Conservation (phyloP, 1,140 invertebrate species). For the Drosophila busckii region DNA sequence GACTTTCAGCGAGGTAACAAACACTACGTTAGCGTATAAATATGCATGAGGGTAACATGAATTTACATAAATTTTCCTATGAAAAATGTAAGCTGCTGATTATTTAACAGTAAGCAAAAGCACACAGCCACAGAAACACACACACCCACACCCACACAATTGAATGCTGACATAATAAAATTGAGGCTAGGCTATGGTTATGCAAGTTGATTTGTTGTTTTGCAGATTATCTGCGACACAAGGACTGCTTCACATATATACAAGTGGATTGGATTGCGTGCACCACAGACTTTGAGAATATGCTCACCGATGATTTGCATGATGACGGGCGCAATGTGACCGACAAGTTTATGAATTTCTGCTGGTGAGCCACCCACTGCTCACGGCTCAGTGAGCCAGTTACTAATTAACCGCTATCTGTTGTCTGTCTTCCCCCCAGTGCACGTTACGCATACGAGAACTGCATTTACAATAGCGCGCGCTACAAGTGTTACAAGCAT, state of each 20-base stretch:
- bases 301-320: slow-evolving; percentile 64
- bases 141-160: too few relatives aligned
- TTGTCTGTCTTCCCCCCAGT: slow-evolving; percentile 27
- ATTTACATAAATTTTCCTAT: not conserved
- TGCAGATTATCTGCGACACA: slow-evolving; percentile 72
- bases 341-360: slow-evolving; percentile 73
- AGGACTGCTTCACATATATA: slow-evolving; percentile 71
- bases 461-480: slow-evolving; percentile 75
- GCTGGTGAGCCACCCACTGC: slow-evolving; percentile 50
- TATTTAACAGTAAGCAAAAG: too few relatives aligned
- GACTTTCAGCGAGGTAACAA: slow-evolving; percentile 67
- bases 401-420: not conserved
- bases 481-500: slow-evolving; percentile 72
- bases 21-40: not conserved
- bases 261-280: slow-evolving; percentile 70
- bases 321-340: slow-evolving; percentile 55
- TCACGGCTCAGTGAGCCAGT: not conserved
- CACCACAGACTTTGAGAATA: slow-evolving; percentile 61
- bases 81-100: too few relatives aligned
- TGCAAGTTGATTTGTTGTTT: not conserved
- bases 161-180: too few relatives aligned
- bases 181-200: too few relatives aligned
- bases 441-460: slow-evolving; percentile 73
- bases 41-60: not conserved
- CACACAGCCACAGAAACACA: too few relatives aligned